phyloP scores from a whole-genome alignment of 2,113 vertebrate species.

The Oncorhynchus kisutch region DNA sequence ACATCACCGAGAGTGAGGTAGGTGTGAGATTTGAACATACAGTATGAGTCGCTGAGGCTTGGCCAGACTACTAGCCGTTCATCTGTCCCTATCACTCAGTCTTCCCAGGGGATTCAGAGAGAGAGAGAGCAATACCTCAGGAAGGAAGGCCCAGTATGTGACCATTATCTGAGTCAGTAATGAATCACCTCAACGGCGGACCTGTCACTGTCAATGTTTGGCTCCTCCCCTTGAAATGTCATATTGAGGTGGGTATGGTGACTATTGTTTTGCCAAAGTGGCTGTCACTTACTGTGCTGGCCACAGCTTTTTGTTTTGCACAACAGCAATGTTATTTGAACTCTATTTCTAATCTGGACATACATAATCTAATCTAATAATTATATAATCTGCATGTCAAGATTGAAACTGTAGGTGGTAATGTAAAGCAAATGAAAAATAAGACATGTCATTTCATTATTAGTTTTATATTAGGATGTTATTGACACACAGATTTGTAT shows the following conservation, averaged over 20 bases:
- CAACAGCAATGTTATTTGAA: not conserved
- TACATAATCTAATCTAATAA: not conserved
- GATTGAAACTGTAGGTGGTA: too few species aligned
- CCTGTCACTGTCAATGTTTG: slow-evolving; percentile 57
- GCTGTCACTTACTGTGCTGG: slow-evolving; percentile 47
- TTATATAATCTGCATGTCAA: too few species aligned
- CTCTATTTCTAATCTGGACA: not conserved
- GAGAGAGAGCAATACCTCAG: slow-evolving; percentile 26
- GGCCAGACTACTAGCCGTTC: slow-evolving; percentile 43
- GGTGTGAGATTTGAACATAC: slow-evolving; percentile 44
- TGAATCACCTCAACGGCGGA: slow-evolving; percentile 59
- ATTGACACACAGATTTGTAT: too few species aligned
- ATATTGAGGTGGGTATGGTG: slow-evolving; percentile 26
- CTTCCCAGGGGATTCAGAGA: slow-evolving; percentile 30
- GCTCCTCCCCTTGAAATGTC: slow-evolving; percentile 47
- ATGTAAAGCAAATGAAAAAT: too few species aligned
- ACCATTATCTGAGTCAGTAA: slow-evolving; percentile 57
- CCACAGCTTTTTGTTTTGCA: not conserved
- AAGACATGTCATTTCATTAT: too few species aligned
- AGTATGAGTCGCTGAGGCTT: slow-evolving; percentile 34
- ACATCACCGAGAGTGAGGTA: slow-evolving; percentile 35
- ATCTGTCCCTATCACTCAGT: slow-evolving; percentile 55
- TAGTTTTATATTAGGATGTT: too few species aligned
- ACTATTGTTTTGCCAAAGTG: slow-evolving; percentile 53
- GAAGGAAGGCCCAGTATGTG: slow-evolving; percentile 30